Conservation (phyloP, 2,888 invertebrate species). For the Eupithecia abbreviata region DNA sequence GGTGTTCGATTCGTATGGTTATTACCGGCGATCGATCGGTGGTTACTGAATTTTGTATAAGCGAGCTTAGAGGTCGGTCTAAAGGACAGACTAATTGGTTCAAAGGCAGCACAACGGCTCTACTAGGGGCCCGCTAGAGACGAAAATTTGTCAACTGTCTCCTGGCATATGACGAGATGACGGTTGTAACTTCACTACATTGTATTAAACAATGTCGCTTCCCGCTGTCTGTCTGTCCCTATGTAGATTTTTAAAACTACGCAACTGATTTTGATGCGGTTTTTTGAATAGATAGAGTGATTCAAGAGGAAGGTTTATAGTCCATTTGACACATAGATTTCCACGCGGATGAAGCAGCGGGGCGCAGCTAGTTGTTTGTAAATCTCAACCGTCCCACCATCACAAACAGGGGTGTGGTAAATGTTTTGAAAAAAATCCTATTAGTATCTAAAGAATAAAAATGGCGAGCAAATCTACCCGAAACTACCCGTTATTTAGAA, state of each 20-base stretch:
- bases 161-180: neutral
- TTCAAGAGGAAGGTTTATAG: no score
- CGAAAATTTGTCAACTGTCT: neutral
- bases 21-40: neutral
- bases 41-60: slow-evolving; percentile 8
- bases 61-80: neutral
- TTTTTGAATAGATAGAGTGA: no score
- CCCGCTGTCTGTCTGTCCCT: no score
- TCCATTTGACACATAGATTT: no score
- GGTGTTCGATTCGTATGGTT: neutral
- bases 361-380: no score
- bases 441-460: no score
- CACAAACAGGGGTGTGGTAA: neutral
- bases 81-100: neutral
- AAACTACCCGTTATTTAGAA: neutral
- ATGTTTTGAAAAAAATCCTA: no score
- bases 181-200: neutral
- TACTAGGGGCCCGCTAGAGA: neutral
- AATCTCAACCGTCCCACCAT: neutral
- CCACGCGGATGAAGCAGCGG: no score
- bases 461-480: no score
- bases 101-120: neutral
- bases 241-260: no score
- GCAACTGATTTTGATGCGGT: no score
- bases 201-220: no score